Evolutionary conservation across 2,797 vertebrate species (phyloP), one percentile per base, ranked within the genome.

Genomic region (Otolemur crassicaudatus): DNA sequence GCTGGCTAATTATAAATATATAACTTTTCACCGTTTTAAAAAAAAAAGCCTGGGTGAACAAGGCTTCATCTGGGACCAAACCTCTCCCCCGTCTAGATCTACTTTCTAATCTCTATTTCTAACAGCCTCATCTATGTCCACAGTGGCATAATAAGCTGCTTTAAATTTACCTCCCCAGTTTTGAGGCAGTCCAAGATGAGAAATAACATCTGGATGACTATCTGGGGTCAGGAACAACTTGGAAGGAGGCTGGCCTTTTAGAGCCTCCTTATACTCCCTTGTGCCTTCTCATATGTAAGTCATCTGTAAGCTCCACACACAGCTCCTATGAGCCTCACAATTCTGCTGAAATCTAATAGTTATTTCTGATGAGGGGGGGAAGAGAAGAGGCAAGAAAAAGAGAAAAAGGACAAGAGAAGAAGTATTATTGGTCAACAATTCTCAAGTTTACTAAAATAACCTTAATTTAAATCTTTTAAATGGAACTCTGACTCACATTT

Each of bases 381-480:
- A 65, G 23, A 25, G 2, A 31, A 29, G 56, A 46, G 5, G n/a
- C 11, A 14, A 53, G 2, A 12, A 34, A 82, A 20, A 80, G 8
- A 72, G 17, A 27, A 77, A 49, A 69, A 4, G 11, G 27, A 85
- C 7, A 58, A 58, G 46, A 3, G 5, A 11, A 79, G 37, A 76
- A 14, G 65, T n/a, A 67, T 67, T 67, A 67, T 20, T n/a, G n/a
- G 86, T 31, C 11, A 82, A 2, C 27, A 93, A 73, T 43, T 73
- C n/a, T 58, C 49, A 40, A 67, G 40, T 69, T 94, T 82, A 73
- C 19, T n/a, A 60, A 94, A 70, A 91, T 65, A 87, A 95, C 9
- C 46, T 85, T 17, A 9, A 92, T 46, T 95, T 82, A 29, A 14
- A 43, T 69, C 13, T 61, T 53, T 8, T 61, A 84, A 46, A 3